Conservation (phyloP, 2,888 invertebrate species). For the Loripinus fragilis region DNA sequence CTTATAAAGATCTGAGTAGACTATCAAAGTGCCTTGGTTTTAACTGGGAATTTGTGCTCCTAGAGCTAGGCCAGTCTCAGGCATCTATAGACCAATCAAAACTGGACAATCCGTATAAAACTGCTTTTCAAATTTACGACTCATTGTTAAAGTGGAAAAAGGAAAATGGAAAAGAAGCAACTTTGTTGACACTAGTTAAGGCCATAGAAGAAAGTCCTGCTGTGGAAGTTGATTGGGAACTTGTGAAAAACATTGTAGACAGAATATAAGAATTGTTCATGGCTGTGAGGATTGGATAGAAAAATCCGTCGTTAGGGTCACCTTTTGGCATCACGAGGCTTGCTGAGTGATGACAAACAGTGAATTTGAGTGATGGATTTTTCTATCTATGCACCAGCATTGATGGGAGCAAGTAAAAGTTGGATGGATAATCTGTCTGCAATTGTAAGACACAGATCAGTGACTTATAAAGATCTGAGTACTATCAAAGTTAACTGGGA, state of each 20-base stretch:
- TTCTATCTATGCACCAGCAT: slow-evolving; percentile 36
- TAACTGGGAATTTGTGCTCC: slow-evolving; percentile 57
- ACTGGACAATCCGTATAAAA: slow-evolving; percentile 53
- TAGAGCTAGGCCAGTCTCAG: slow-evolving; percentile 53
- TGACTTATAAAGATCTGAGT: slow-evolving; percentile 51
- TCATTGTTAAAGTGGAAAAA: slow-evolving; percentile 50
- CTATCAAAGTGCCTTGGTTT: slow-evolving; percentile 55
- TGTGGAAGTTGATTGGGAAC: slow-evolving; percentile 54
- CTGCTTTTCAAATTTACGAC: slow-evolving; percentile 60
- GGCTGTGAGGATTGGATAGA: no score
- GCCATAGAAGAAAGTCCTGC: slow-evolving; percentile 36
- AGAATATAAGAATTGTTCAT: no score
- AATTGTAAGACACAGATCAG: slow-evolving; percentile 32
- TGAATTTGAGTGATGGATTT: no score
- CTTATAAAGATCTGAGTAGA: slow-evolving; percentile 50
- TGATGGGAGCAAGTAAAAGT: slow-evolving; percentile 22
- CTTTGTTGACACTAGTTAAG: slow-evolving; percentile 36
- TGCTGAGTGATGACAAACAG: no score
- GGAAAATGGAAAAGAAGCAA: slow-evolving; percentile 30
- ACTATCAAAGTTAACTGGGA: slow-evolving; percentile 59
- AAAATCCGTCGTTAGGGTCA: no score
- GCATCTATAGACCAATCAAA: slow-evolving; percentile 56
- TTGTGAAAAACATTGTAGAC: slow-evolving; percentile 56
- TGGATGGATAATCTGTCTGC: slow-evolving; percentile 49
- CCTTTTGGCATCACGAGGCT: no score